phyloP scores from a whole-genome alignment of 2,797 vertebrate genomes.

The Carcharodon carcharias region DNA sequence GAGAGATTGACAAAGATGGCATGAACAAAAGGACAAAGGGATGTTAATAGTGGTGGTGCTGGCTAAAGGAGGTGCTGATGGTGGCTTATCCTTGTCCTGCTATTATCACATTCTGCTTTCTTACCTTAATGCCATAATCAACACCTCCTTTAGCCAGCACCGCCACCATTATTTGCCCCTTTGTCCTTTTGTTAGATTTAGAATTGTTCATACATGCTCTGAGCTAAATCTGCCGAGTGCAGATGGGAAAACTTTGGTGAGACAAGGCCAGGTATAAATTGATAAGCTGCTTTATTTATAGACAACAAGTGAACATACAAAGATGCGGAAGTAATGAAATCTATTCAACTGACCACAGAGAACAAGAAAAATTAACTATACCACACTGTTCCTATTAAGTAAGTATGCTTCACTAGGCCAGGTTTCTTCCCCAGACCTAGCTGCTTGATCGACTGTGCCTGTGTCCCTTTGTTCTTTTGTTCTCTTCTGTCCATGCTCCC shows the following conservation, averaged over 20 bases:
- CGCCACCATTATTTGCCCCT: too few relatives aligned
- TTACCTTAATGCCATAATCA: too few relatives aligned
- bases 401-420: neutral
- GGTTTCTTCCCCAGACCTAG: neutral
- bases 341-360: neutral
- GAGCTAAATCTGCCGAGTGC: neutral
- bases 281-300: neutral
- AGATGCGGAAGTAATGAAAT: neutral
- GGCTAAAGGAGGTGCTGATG: too few relatives aligned
- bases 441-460: neutral
- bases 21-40: too few relatives aligned
- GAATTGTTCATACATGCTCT: neutral
- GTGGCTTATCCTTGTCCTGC: too few relatives aligned
- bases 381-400: neutral
- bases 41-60: too few relatives aligned
- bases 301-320: neutral
- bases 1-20: too few relatives aligned
- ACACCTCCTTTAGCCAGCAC: too few relatives aligned
- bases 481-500: neutral
- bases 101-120: too few relatives aligned
- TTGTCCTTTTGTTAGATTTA: neutral
- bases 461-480: neutral
- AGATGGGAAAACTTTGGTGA: neutral
- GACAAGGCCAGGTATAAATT: neutral
- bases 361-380: neutral